Conservation (phyloP, 2,888 invertebrate species). For the Nemurella pictetii region DNA sequence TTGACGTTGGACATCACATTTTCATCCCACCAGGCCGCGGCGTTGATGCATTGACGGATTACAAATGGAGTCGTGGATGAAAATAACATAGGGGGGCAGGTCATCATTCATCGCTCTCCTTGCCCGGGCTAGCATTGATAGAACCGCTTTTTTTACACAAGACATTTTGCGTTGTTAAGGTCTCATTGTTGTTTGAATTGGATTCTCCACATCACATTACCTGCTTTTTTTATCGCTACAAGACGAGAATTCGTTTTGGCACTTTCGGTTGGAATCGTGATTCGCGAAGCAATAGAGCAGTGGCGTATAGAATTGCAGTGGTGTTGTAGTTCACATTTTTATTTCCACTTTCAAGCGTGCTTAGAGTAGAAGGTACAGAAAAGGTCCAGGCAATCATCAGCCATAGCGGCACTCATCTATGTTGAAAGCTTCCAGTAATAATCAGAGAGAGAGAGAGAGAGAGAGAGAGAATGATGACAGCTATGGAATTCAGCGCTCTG, state of each 20-base stretch:
- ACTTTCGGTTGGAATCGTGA: neutral
- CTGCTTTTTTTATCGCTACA: neutral
- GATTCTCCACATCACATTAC: neutral
- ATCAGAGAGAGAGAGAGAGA: no score
- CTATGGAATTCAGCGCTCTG: no score
- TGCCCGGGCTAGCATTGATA: neutral
- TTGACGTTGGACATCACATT: neutral
- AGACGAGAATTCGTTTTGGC: neutral
- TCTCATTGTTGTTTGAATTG: neutral
- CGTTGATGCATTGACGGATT: neutral
- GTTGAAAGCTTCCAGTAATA: no score
- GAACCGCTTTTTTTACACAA: neutral
- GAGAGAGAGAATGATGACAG: no score
- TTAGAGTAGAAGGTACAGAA: no score
- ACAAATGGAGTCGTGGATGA: neutral
- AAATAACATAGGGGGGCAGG: neutral
- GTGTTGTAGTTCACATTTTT: no score
- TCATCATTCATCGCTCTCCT: neutral
- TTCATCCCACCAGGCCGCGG: neutral
- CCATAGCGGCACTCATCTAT: no score
- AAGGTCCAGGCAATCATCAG: no score
- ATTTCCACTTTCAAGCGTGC: no score
- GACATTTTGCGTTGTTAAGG: neutral
- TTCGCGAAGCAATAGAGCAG: neutral
- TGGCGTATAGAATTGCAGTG: neutral